Percentiles rank a stretch among this genome's conserved stretches.
Conservation (phyloP, 2,888 invertebrate species). For the Drosophila nigricruria region DNA sequence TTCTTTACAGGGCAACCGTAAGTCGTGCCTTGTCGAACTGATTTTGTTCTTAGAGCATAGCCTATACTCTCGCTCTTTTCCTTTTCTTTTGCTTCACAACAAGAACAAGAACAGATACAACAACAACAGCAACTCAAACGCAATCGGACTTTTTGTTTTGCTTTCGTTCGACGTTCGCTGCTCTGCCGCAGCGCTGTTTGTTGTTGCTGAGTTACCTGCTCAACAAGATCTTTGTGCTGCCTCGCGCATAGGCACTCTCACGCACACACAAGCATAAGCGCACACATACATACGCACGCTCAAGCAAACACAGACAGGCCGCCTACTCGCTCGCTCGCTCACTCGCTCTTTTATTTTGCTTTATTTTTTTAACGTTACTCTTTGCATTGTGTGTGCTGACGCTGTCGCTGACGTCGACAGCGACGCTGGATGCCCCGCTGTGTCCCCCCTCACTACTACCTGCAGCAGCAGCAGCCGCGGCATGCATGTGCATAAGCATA, state of each 20-base stretch:
- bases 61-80: constrained; percentile 40
- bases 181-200: constrained; percentile 46
- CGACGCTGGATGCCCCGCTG: constrained; percentile 39
- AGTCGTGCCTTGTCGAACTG: constrained; percentile 4
- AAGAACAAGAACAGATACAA: neutral
- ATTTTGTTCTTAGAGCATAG: constrained; percentile 34
- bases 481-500: constrained; percentile 56
- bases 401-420: constrained; percentile 11
- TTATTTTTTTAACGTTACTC: constrained; percentile 46
- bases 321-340: constrained; percentile 63
- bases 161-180: constrained; percentile 75
- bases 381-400: constrained; percentile 36
- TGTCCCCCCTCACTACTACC: constrained; percentile 55
- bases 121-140: constrained; percentile 37
- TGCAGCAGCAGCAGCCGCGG: constrained; percentile 63
- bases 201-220: constrained; percentile 65
- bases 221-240: constrained; percentile 76
- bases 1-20: constrained; percentile 15
- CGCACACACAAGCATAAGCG: neutral
- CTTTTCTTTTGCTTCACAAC: constrained; percentile 16
- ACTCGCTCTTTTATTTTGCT: constrained; percentile 40
- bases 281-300: constrained; percentile 12
- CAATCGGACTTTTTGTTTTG: constrained; percentile 83
- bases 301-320: constrained; percentile 17
- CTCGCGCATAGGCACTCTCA: constrained; percentile 38